Conservation (phyloP, 1,140 invertebrate species). For the Aphaenogaster floridana region DNA sequence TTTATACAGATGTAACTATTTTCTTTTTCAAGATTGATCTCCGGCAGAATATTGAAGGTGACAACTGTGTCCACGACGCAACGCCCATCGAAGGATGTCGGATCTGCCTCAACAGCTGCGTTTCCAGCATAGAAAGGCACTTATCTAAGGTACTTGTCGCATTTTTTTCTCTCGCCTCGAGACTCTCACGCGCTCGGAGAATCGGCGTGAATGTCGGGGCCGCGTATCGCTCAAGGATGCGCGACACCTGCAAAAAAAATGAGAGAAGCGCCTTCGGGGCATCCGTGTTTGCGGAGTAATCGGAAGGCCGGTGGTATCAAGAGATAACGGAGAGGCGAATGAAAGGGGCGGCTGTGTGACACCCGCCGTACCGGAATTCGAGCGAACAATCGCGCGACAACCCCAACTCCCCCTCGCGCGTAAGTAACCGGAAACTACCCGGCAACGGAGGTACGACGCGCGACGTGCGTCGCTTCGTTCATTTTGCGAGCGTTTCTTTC, state of each 20-base stretch:
- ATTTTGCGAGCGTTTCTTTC: conserved; percentile 14
- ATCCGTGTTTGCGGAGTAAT: conserved; percentile 7
- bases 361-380: conserved; percentile 79
- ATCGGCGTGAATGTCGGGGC: background rate
- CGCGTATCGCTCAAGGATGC: conserved; percentile 22
- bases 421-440: conserved; percentile 83
- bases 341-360: conserved; percentile 31
- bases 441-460: conserved; percentile 76
- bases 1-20: too few relatives aligned
- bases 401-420: conserved; percentile 73
- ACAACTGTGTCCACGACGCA: background rate
- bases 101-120: conserved; percentile 15
- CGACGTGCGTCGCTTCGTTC: background rate
- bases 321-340: conserved; percentile 44
- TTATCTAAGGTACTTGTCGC: conserved; percentile 22
- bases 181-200: background rate
- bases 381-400: conserved; percentile 81
- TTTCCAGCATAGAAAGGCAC: conserved; percentile 9
- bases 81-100: background rate
- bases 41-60: too few relatives aligned
- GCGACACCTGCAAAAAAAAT: conserved; percentile 27
- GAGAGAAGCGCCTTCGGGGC: background rate
- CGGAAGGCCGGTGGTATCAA: conserved; percentile 32
- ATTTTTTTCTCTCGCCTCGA: background rate
- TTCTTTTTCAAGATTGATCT: too few relatives aligned